phyloP scores from a whole-genome alignment of 2,888 invertebrate genomes.

The Xylophagus ater region DNA sequence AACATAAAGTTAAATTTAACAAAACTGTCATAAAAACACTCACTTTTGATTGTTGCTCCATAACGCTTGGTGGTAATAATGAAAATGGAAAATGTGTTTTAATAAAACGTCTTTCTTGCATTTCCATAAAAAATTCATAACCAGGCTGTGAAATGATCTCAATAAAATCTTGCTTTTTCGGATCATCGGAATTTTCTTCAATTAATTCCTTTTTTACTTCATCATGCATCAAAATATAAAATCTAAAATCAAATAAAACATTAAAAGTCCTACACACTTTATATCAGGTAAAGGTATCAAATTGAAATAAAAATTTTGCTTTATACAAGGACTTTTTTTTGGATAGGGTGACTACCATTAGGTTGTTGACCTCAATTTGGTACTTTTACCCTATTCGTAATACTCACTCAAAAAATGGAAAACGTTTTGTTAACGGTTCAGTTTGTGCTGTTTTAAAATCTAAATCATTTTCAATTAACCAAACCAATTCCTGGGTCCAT shows the following conservation, averaged over 20 bases:
- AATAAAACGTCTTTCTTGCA: conserved; percentile 31
- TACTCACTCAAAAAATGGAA: conserved; percentile 69
- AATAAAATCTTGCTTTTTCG: conserved; percentile 45
- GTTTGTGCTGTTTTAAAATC: conserved; percentile 53
- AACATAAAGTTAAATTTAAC: not conserved
- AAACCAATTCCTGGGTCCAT: conserved; percentile 70
- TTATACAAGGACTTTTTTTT: no score
- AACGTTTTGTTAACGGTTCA: conserved; percentile 51
- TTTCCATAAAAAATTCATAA: conserved; percentile 43
- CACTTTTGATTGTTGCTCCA: conserved; percentile 45
- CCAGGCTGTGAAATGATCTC: conserved; percentile 49
- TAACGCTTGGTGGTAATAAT: conserved; percentile 51
- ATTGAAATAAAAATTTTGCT: no score
- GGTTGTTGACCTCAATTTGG: not conserved
- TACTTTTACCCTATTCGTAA: not conserved
- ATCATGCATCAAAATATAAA: conserved; percentile 58
- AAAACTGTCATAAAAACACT: no score
- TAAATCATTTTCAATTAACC: conserved; percentile 64
- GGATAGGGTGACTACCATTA: not conserved
- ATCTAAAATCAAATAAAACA: conserved; percentile 26
- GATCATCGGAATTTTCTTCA: conserved; percentile 46
- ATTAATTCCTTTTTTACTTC: conserved; percentile 50
- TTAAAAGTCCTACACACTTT: not conserved
- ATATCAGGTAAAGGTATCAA: not conserved
- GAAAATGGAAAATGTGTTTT: conserved; percentile 69